These are phyloP conservation scores for Hyles lineata DNA, from an alignment of 2,888 invertebrate species.

Conservation along the genomic window DNA sequence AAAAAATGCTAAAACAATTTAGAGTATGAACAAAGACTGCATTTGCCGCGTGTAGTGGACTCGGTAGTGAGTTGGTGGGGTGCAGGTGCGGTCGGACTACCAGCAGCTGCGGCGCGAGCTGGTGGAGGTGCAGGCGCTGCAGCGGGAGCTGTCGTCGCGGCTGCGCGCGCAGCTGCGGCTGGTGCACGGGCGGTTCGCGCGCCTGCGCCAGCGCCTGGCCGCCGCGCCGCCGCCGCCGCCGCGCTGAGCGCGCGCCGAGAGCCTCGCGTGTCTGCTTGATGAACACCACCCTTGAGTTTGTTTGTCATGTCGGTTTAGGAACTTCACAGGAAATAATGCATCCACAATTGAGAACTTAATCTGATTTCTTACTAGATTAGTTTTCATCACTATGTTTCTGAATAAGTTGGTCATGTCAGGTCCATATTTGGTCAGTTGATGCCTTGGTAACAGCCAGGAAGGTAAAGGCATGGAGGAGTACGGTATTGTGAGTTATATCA, in stretches of 20 bases:
- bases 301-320: neutral
- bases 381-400: no score
- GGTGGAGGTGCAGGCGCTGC: slow-evolving; percentile 91
- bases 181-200: slow-evolving; percentile 90
- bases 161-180: slow-evolving; percentile 89
- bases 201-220: slow-evolving; percentile 88
- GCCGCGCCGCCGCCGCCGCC: slow-evolving; percentile 82
- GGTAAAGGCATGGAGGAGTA: no score
- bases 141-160: slow-evolving; percentile 90
- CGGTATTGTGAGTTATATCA: no score
- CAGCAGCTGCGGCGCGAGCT: slow-evolving; percentile 91
- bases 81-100: slow-evolving; percentile 89
- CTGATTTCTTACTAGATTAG: no score
- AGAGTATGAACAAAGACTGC: neutral
- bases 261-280: slow-evolving; percentile 37
- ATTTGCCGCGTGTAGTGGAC: neutral
- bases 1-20: neutral
- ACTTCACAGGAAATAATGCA: neutral
- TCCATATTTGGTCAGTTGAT: no score
- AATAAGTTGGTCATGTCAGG: no score
- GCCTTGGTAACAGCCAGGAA: no score
- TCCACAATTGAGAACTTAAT: no score
- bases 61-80: neutral
- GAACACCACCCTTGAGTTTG: neutral
- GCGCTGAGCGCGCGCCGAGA: slow-evolving; percentile 44